Percentiles rank a stretch among this genome's conserved stretches.
Evolutionary conservation across 1,140 invertebrate genomes (phyloP).

Genomic region (Trachymyrmex cornetzi): DNA sequence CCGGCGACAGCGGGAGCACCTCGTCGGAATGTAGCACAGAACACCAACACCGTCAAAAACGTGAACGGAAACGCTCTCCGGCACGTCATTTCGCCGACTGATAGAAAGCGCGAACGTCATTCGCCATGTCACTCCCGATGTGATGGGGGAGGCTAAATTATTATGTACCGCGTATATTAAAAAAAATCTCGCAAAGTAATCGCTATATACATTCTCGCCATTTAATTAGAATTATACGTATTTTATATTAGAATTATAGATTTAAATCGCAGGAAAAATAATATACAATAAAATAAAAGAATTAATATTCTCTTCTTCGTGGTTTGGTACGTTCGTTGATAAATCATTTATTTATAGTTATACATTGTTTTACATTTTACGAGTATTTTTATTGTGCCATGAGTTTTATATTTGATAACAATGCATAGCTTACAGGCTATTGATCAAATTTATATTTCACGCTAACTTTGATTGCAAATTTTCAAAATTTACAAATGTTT

Average conservation of each 20-base stretch:
- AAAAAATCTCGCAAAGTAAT: background rate
- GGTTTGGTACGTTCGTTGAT: background rate
- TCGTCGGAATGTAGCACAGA: constrained; percentile 52
- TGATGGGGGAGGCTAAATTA: constrained; percentile 37
- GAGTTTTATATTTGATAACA: constrained; percentile 1
- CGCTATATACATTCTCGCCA: background rate
- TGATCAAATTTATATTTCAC: background rate
- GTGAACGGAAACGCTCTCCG: constrained; percentile 70
- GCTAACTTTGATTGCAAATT: constrained; percentile 6
- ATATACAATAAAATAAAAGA: no score
- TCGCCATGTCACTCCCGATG: constrained; percentile 19
- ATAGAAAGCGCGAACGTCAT: constrained; percentile 57
- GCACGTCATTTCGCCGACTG: constrained; percentile 79
- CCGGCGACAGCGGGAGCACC: constrained; percentile 38
- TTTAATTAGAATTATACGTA: background rate
- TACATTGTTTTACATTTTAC: constrained; percentile 7
- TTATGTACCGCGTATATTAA: constrained; percentile 12
- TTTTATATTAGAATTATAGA: no score
- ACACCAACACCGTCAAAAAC: constrained; percentile 62
- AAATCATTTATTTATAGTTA: constrained; percentile 20
- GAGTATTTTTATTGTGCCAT: background rate
- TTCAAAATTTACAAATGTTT: background rate
- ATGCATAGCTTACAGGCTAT: background rate
- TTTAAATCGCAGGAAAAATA: background rate
- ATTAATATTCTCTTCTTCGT: background rate